Evolutionary conservation across 2,888 invertebrate species (phyloP), one percentile per base, ranked within the genome.

Genomic region (Muscina levida): DNA sequence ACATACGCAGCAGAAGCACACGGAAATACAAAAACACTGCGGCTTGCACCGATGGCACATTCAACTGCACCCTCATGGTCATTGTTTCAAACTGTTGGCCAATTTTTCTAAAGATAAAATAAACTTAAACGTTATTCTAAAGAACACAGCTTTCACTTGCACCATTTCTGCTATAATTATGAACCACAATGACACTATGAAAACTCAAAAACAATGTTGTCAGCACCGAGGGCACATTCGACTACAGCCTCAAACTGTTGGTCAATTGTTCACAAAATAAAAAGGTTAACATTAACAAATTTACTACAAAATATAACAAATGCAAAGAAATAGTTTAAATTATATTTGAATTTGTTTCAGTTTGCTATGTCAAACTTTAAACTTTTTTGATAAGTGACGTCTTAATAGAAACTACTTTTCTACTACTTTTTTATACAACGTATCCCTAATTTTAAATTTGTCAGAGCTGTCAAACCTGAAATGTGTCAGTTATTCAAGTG

Each of bases 91-190:
- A 89, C 95, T 95, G 86, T 96, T 96, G 2, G 96, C 94, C 79
- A 98, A 91, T 90, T 96, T 94, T 91, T 97, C 97, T 97, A 84
- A 1, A 42, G 37, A 67, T 39, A n/a, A n/a, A n/a, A n/a, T n/a
- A n/a, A n/a, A n/a, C n/a, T n/a, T n/a, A n/a, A n/a, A n/a, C n/a
- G n/a, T n/a, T n/a, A n/a, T n/a, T n/a, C n/a, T n/a, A n/a, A n/a
- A n/a, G n/a, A n/a, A n/a, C n/a, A n/a, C n/a, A 1, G 53, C 44
- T 74, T 62, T 22, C 0, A 97, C 96, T 91, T 97, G 96, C 75
- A 97, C 95, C 93, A 97, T 93, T 92, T 97, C 97, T 62, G 96
- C 96, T 84, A 97, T 95, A 85, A 97, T 96, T 65, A 95, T 95
- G 8, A 97, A 97, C 97, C 97, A 97, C 71, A 97, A 91, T 0